Conservation (phyloP, 2,113 vertebrate species). For the Pterophyllum scalare region DNA sequence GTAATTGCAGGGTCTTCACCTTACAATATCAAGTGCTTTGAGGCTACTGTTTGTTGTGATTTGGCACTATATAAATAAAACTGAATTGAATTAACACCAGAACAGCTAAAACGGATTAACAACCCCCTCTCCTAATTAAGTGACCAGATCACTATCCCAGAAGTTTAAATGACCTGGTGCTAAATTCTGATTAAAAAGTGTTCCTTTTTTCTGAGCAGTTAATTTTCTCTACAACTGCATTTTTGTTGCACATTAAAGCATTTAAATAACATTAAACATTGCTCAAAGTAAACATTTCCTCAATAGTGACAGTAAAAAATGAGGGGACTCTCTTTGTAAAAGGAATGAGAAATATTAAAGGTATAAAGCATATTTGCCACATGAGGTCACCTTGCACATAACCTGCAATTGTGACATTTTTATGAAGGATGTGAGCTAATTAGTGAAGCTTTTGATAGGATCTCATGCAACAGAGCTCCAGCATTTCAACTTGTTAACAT, state of each 20-base stretch:
- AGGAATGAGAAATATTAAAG: not conserved
- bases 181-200: too few species aligned
- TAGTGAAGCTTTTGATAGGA: slow-evolving; percentile 14
- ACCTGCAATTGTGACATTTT: not conserved
- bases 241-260: not conserved
- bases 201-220: too few species aligned
- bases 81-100: too few species aligned
- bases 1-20: too few species aligned
- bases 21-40: too few species aligned
- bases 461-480: not conserved
- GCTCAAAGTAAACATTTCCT: not conserved
- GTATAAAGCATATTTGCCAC: not conserved
- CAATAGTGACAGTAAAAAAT: not conserved
- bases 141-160: too few species aligned
- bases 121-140: too few species aligned
- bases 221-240: not conserved
- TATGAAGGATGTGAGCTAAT: not conserved
- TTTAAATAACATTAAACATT: not conserved
- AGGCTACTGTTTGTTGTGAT: too few species aligned
- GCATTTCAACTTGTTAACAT: not conserved
- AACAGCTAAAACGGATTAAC: too few species aligned
- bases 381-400: slow-evolving; percentile 3
- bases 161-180: too few species aligned
- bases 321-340: not conserved
- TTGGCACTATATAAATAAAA: too few species aligned